Evolutionary conservation across 2,113 vertebrate species (phyloP).

Genomic region (Varanus salvator): DNA sequence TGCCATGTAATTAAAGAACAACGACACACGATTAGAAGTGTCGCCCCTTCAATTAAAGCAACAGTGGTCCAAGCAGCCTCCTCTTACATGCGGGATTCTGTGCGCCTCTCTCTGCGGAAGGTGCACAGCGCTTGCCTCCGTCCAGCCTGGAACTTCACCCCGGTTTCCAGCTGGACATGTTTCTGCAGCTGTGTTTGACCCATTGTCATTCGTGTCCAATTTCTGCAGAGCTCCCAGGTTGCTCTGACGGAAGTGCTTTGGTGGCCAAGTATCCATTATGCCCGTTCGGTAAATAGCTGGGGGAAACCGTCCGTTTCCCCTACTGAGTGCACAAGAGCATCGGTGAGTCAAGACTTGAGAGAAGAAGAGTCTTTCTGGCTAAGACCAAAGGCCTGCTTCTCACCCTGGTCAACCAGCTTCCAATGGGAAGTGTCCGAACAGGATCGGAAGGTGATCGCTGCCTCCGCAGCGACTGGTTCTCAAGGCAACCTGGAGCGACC

Average conservation of each 20-base stretch:
- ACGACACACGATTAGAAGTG: not conserved
- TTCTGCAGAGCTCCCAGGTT: not conserved
- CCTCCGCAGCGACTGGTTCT: not conserved
- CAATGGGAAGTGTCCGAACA: not conserved
- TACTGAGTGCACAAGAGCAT: not conserved
- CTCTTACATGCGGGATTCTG: constrained; percentile 8
- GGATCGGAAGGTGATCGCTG: not conserved
- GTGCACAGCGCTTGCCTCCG: not conserved
- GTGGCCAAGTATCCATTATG: not conserved
- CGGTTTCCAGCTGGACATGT: not conserved
- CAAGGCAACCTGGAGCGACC: not conserved
- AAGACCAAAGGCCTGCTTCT: not conserved
- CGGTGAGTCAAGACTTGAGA: not conserved
- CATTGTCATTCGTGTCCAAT: not conserved
- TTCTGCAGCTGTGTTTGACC: not conserved
- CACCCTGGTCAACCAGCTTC: not conserved
- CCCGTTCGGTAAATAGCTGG: not conserved
- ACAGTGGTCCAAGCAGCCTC: constrained; percentile 15
- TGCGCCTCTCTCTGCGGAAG: not conserved
- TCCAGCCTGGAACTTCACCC: not conserved
- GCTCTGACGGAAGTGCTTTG: not conserved
- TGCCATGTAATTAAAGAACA: constrained; percentile 64
- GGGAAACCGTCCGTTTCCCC: not conserved
- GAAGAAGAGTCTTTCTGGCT: not conserved
- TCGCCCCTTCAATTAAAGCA: constrained; percentile 24